A percentile compares a stretch with the other conserved stretches of the same genome.
Conservation (phyloP, 2,888 invertebrate species). For the Drosophila anceps region DNA sequence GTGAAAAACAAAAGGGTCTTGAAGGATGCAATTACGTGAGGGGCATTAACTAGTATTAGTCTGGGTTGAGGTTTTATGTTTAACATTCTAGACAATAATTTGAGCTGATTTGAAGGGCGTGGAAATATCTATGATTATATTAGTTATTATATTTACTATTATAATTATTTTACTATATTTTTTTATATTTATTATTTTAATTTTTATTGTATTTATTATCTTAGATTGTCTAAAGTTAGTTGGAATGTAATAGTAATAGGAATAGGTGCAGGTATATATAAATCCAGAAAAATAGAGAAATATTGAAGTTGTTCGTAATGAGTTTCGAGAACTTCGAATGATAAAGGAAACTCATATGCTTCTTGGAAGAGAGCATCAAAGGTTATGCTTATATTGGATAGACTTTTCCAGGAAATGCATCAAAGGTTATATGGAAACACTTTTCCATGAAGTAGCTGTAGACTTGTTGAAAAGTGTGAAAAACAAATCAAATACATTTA, state of each 20-base stretch:
- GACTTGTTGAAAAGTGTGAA: neutral
- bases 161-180: too few species aligned
- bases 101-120: neutral
- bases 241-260: neutral
- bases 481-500: neutral
- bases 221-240: neutral
- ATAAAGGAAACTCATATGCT: neutral
- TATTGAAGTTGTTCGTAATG: neutral
- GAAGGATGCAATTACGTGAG: slow-evolving; percentile 3
- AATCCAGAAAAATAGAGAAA: neutral
- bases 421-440: neutral
- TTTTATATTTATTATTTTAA: too few species aligned
- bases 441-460: neutral
- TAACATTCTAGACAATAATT: neutral
- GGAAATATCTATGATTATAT: neutral
- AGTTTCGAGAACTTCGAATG: neutral
- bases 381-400: neutral
- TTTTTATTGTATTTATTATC: neutral
- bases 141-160: too few species aligned
- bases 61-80: neutral
- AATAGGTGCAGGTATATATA: neutral
- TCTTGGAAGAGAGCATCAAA: neutral
- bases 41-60: neutral
- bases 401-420: neutral
- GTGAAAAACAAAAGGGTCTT: neutral